Evolutionary conservation across 2,113 vertebrate genomes (phyloP), one percentile per base, ranked within the genome.

Genomic region (Castor canadensis): DNA sequence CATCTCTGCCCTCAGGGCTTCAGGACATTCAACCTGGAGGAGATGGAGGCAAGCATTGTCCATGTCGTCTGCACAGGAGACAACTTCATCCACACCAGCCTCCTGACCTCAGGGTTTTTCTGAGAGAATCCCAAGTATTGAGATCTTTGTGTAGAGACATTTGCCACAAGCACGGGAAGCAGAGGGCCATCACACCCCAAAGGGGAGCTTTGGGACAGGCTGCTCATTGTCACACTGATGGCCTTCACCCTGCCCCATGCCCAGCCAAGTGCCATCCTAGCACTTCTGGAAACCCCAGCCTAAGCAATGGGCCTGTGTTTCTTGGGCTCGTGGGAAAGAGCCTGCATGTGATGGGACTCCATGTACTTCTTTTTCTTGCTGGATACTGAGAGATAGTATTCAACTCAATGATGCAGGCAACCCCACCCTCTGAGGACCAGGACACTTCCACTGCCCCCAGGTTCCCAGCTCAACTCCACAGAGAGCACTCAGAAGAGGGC

Each of bases 211-310:
- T 5, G 0, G 6, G 2, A 49, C 17, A 22, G 43, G 40, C 9
- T 0, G 9, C 1, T n/a, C 2, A 9, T 0, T 1, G 15, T 66
- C n/a, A n/a, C 87, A 30, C 16, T 15, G 72, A 6, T 5, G 0
- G 3, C 22, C 26, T 40, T 35, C 10, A 2, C 2, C 20, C 13
- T 15, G 2, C 32, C n/a, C 45, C 8, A 0, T 0, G 0, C 19
- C 43, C 12, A 8, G 30, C 11, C 28, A n/a, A 4, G 28, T 24
- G 66, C 82, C 24, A 3, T 45, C 49, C 6, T 17, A 9, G 15
- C 6, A 16, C 30, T 4, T 56, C 49, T 15, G 8, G 35, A 49
- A 40, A 5, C 67, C 4, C 30, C 2, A 15, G 35, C 7, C 28
- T 10, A 20, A 80, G 17, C 4, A 66, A 58, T 58, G 56, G 16